These are phyloP conservation scores for Acinonyx jubatus DNA, from an alignment of 2,113 vertebrate genomes.

Conservation along the genomic window DNA sequence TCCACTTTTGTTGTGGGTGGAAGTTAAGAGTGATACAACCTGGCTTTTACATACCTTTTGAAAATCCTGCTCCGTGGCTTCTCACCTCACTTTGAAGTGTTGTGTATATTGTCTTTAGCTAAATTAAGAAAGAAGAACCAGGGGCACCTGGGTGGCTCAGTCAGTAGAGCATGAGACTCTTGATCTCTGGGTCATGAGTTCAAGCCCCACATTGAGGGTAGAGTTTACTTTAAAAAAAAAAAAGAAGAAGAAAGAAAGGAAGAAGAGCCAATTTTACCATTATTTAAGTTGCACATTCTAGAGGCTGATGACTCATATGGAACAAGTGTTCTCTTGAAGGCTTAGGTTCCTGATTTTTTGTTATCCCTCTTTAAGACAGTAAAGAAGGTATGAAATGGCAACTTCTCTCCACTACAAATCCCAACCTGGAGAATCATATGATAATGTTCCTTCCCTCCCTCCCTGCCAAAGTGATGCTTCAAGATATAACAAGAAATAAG, in stretches of 20 bases:
- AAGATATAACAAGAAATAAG: background rate
- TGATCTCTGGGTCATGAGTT: background rate
- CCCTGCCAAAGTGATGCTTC: background rate
- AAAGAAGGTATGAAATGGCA: background rate
- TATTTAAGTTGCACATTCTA: background rate
- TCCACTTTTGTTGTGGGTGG: background rate
- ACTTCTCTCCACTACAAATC: background rate
- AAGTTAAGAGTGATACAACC: background rate
- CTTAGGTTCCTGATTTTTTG: background rate
- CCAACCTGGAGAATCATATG: background rate
- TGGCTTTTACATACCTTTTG: background rate
- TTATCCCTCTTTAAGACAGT: background rate
- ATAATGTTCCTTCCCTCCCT: background rate
- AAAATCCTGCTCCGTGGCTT: background rate
- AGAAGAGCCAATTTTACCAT: background rate
- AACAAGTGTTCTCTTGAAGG: background rate
- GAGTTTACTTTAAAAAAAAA: background rate
- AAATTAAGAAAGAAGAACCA: background rate
- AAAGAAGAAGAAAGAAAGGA: background rate
- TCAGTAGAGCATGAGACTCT: background rate
- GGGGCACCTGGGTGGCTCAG: background rate
- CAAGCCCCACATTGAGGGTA: background rate
- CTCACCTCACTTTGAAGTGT: background rate
- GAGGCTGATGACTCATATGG: background rate
- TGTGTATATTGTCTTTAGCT: background rate